A percentile compares a stretch with the other conserved stretches of the same genome.
Evolutionary conservation across 1,140 invertebrate species (phyloP).

Genomic region (Heliconius melpomene): DNA sequence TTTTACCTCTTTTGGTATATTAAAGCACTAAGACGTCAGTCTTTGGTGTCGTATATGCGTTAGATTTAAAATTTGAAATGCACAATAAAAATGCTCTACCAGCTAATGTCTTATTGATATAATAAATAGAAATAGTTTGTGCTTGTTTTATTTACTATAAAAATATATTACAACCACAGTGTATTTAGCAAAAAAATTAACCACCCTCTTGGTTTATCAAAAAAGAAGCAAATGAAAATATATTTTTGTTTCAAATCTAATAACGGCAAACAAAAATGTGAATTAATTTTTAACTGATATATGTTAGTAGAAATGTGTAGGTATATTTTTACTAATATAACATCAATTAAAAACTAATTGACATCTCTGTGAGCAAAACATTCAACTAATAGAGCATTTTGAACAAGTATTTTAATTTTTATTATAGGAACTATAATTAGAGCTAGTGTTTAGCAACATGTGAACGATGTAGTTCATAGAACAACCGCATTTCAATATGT

Average conservation of each 20-base stretch:
- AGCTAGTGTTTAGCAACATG: conserved; percentile 17
- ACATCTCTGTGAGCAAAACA: neutral
- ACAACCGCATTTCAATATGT: neutral
- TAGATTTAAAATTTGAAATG: conserved; percentile 52
- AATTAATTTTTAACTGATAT: neutral
- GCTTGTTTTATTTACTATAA: neutral
- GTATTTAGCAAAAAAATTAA: neutral
- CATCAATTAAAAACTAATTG: neutral
- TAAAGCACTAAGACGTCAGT: conserved; percentile 43
- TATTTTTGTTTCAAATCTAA: no score
- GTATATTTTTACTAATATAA: neutral
- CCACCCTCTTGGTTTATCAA: no score
- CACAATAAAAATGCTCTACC: conserved; percentile 35
- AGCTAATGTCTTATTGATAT: neutral
- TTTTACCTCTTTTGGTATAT: conserved; percentile 40
- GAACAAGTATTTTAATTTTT: neutral
- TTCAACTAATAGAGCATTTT: neutral
- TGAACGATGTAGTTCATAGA: neutral
- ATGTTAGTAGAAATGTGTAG: neutral
- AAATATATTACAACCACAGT: neutral
- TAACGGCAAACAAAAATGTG: neutral
- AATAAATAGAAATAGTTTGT: neutral
- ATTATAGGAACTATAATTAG: conserved; percentile 33
- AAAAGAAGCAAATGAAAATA: no score
- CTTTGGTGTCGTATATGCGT: conserved; percentile 37